Evolutionary conservation across 2,797 vertebrate species (phyloP), one percentile per base, ranked within the genome.

Genomic region (Adelosebastes latens): DNA sequence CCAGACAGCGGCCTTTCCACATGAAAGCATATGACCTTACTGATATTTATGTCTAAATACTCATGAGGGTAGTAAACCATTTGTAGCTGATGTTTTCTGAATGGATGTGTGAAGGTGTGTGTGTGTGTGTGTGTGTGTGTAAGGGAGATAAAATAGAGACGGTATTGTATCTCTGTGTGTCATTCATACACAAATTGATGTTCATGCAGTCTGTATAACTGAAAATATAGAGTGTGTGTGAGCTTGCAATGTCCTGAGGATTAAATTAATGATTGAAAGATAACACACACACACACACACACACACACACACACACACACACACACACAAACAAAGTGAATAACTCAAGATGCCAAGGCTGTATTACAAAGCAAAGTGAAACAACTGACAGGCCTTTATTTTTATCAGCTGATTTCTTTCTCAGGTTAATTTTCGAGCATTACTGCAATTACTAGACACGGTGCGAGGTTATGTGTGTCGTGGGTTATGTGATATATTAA

Each of bases 31-130:
- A 25, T 84, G 89, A 92, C 91, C 90, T 89, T 75, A 78, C 63
- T 82, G 85, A 82, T 92, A 90, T 92, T 92, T 92, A 87, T 91
- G 87, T 90, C 75, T 27, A 42, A 88, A 70, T 80, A 67, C 89
- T 89, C 84, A 58, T 29, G 79, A 91, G 88, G 62, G 70, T 69
- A 70, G 87, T 85, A 87, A 90, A 86, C 73, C 87, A 90, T 91
- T 91, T 88, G 92, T 89, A 80, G 65, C 62, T n/a, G 65, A 76
- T 82, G 80, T 93, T 86, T 79, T 78, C 72, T 91, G 80, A 90
- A 90, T 88, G 72, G 65, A 29, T 83, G 62, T 73, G 34, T 75
- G 58, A 69, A 61, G 68, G 49, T 25, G 46, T 62, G 34, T 62
- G 72, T 64, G n/a, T 81, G 25, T 67, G 52, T 60, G 25, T 65